Evolutionary conservation across 2,888 invertebrate species (phyloP).

Genomic region (Himalopsyche kuldschensis): DNA sequence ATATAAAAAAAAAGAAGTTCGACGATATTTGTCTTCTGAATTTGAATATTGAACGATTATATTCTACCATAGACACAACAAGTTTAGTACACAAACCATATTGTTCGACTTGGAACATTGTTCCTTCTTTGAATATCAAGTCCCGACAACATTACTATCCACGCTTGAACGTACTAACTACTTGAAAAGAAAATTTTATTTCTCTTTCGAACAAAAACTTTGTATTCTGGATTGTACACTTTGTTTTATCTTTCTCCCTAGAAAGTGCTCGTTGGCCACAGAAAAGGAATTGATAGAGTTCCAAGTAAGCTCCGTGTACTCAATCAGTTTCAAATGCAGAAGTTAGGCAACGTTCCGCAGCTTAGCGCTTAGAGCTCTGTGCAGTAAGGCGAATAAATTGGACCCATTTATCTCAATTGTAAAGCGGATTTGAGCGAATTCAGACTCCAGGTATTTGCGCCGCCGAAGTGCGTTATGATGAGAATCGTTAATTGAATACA

Average conservation of each 20-base stretch:
- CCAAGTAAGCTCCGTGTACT: conserved; percentile 22
- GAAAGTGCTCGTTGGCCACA: background rate
- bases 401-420: conserved; percentile 34
- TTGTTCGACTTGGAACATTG: background rate
- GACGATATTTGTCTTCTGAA: background rate
- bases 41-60: background rate
- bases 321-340: conserved; percentile 39
- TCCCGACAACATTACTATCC: background rate
- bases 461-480: conserved; percentile 3
- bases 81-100: background rate
- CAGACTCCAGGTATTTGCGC: background rate
- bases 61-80: background rate
- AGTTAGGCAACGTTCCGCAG: conserved; percentile 29
- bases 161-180: background rate
- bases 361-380: conserved; percentile 17
- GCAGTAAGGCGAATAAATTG: conserved; percentile 36
- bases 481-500: background rate
- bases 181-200: background rate
- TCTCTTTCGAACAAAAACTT: background rate
- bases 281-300: conserved; percentile 27
- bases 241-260: background rate
- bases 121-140: background rate
- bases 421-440: conserved; percentile 18
- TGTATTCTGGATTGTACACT: conserved; percentile 5
- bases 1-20: too few species aligned